phyloP scores from a whole-genome alignment of 2,113 vertebrate genomes.

The Phycodurus eques region DNA sequence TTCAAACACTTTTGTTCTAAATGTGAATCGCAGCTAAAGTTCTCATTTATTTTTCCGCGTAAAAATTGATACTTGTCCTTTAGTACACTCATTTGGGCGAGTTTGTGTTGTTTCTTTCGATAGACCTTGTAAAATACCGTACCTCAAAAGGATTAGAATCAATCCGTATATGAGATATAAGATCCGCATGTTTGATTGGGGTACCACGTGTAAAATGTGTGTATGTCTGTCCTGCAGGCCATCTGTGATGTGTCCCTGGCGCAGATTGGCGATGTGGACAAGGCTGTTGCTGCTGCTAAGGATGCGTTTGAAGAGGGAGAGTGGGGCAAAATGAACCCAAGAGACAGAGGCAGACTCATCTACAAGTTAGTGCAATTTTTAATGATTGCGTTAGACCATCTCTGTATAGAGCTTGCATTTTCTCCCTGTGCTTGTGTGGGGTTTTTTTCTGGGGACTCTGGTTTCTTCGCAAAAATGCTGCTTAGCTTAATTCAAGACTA shows the following conservation, averaged over 20 bases:
- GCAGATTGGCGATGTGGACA: slow-evolving; percentile 76
- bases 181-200: background rate
- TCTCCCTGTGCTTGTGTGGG: no score
- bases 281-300: slow-evolving; percentile 75
- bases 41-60: background rate
- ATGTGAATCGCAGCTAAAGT: background rate
- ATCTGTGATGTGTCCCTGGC: slow-evolving; percentile 79
- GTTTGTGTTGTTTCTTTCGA: no score
- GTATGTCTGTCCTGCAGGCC: slow-evolving; percentile 51
- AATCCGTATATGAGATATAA: background rate
- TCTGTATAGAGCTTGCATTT: no score
- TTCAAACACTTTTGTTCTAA: background rate
- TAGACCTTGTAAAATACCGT: no score
- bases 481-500: no score
- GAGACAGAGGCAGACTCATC: slow-evolving; percentile 76
- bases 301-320: slow-evolving; percentile 78
- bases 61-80: background rate
- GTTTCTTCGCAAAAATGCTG: background rate
- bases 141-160: no score
- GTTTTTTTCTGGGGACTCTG: no score
- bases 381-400: background rate
- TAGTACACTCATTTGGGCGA: no score
- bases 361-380: slow-evolving; percentile 66
- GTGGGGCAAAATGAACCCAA: slow-evolving; percentile 81
- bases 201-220: background rate